phyloP scores from a whole-genome alignment of 2,888 invertebrate species.

The Tethea ocularis region DNA sequence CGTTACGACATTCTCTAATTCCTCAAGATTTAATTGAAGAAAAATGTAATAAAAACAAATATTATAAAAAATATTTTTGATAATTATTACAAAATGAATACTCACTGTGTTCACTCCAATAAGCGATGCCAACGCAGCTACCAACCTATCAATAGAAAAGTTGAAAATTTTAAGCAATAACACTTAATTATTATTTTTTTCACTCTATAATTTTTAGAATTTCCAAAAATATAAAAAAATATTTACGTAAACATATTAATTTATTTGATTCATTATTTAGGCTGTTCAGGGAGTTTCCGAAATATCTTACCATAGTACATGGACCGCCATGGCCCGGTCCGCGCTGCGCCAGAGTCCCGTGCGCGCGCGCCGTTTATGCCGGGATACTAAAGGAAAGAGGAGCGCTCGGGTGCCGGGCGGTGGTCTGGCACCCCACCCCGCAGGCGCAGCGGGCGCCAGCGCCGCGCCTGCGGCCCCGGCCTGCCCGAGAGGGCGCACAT shows the following conservation, averaged over 20 bases:
- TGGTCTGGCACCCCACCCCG: slow-evolving; percentile 60
- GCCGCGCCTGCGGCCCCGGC: slow-evolving; percentile 44
- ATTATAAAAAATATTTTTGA: neutral
- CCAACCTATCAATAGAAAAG: slow-evolving; percentile 61
- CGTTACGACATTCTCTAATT: slow-evolving; percentile 57
- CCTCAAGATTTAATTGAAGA: slow-evolving; percentile 45
- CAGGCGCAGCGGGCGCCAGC: slow-evolving; percentile 45
- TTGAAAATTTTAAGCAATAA: slow-evolving; percentile 14
- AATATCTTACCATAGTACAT: slow-evolving; percentile 74
- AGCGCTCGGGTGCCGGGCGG: slow-evolving; percentile 64
- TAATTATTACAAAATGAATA: slow-evolving; percentile 31
- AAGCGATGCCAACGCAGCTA: slow-evolving; percentile 67
- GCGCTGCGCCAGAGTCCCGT: slow-evolving; percentile 79
- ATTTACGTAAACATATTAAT: too few species aligned
- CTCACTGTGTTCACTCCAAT: slow-evolving; percentile 70
- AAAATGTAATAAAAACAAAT: neutral
- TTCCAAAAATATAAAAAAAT: too few species aligned
- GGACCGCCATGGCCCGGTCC: slow-evolving; percentile 79
- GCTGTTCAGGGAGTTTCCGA: neutral
- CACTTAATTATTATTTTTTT: slow-evolving; percentile 13
- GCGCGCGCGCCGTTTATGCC: slow-evolving; percentile 81
- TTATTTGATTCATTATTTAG: neutral
- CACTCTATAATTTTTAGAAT: too few species aligned
- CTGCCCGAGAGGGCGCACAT: slow-evolving; percentile 59
- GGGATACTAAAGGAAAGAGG: slow-evolving; percentile 80